Percentiles rank a stretch among this genome's conserved stretches.
These are phyloP conservation scores for Dallia pectoralis DNA, from an alignment of 2,797 vertebrate genomes.

Conservation along the genomic window DNA sequence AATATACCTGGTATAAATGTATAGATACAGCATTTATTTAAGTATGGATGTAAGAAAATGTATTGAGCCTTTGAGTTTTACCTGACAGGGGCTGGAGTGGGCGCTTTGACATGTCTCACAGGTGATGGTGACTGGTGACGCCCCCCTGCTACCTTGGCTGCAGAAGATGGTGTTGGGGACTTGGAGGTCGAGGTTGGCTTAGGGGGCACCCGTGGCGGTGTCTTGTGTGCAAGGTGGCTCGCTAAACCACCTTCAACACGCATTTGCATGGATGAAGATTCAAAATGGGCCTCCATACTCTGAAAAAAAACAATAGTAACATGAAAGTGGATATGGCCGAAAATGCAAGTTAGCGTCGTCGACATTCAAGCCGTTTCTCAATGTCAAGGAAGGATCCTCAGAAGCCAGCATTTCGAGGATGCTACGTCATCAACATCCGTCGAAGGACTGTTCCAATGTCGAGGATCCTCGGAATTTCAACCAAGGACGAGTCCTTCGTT, in stretches of 20 bases:
- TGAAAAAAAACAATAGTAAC: conserved; percentile 50
- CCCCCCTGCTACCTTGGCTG: conserved; percentile 79
- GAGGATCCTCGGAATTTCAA: too few species aligned
- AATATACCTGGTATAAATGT: not conserved
- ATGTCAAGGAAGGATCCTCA: too few species aligned
- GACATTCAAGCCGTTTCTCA: too few species aligned
- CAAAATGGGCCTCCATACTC: conserved; percentile 85
- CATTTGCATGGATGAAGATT: conserved; percentile 83
- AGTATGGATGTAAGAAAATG: not conserved
- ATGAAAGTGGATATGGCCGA: not conserved
- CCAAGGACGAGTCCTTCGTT: too few species aligned
- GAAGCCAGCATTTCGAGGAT: too few species aligned
- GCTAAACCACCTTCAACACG: conserved; percentile 77
- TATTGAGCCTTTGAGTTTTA: conserved; percentile 60
- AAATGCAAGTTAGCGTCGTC: not conserved
- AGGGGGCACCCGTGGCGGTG: conserved; percentile 92
- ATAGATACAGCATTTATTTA: too few species aligned
- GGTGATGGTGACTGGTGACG: conserved; percentile 95
- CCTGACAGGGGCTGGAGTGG: conserved; percentile 85
- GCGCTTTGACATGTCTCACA: conserved; percentile 91
- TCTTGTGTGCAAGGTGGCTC: conserved; percentile 86
- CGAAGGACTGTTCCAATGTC: too few species aligned
- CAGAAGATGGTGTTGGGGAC: conserved; percentile 83
- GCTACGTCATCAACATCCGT: too few species aligned
- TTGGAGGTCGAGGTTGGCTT: conserved; percentile 89